A percentile compares a stretch with the other conserved stretches of the same genome.
Evolutionary conservation across 2,888 invertebrate species (phyloP).

Genomic region (Cecidostiba fungosa): DNA sequence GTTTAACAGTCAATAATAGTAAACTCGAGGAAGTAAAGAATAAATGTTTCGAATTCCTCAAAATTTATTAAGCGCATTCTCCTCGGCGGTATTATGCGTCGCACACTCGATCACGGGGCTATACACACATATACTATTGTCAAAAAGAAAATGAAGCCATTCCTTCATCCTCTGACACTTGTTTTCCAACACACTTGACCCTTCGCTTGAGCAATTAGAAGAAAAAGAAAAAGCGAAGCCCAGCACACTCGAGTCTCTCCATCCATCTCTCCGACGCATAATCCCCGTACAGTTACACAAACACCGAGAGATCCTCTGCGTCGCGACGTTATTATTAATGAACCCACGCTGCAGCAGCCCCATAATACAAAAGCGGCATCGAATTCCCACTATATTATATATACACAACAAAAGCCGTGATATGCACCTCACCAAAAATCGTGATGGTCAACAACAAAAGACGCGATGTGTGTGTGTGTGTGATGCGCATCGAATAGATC

Average conservation of each 20-base stretch:
- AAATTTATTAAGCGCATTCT: not conserved
- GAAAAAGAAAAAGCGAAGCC: not conserved
- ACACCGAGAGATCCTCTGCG: not conserved
- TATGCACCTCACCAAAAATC: not conserved
- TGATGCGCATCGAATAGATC: conserved; percentile 14
- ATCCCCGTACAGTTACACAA: conserved; percentile 19
- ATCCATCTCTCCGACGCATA: not conserved
- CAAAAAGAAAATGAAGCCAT: not conserved
- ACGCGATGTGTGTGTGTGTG: too few species aligned
- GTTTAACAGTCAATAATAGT: conserved; percentile 46
- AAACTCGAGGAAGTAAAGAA: not conserved
- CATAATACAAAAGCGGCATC: not conserved
- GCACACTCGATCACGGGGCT: too few species aligned
- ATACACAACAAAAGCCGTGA: not conserved
- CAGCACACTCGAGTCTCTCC: not conserved
- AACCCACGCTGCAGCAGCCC: not conserved
- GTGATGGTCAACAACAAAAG: not conserved
- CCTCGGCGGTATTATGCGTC: too few species aligned
- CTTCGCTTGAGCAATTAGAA: not conserved
- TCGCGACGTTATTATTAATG: conserved; percentile 11
- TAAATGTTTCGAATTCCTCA: conserved; percentile 23
- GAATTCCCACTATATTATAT: not conserved
- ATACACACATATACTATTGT: not conserved
- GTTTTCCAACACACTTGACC: conserved; percentile 17
- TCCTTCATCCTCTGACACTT: conserved; percentile 7